phyloP scores from a whole-genome alignment of 2,888 invertebrate species.

The Patella depressa region DNA sequence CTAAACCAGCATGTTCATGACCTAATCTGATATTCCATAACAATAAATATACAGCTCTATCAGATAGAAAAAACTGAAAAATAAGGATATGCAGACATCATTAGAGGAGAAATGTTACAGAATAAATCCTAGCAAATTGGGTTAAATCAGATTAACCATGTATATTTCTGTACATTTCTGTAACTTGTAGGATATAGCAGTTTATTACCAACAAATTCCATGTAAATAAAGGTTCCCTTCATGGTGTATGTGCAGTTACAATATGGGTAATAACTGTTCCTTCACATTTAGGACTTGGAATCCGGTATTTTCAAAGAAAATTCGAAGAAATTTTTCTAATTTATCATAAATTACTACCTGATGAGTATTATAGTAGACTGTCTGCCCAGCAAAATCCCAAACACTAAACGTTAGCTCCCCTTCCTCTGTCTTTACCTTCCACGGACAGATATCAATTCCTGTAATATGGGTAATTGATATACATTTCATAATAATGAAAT shows the following conservation, averaged over 20 bases:
- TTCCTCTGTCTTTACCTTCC: conserved; percentile 54
- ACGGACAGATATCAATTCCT: conserved; percentile 68
- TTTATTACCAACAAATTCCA: no score
- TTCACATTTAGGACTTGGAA: no score
- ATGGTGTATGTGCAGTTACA: no score
- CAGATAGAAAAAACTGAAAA: conserved; percentile 67
- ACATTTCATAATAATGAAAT: no score
- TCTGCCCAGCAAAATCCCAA: conserved; percentile 71
- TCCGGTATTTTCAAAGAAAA: no score
- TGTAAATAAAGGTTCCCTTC: no score
- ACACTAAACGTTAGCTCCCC: conserved; percentile 64
- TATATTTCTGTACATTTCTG: no score
- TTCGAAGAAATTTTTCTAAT: no score
- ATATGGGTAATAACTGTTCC: no score
- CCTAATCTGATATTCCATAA: conserved; percentile 69
- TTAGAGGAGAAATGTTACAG: neutral
- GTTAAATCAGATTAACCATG: no score
- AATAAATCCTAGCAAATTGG: no score
- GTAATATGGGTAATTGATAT: neutral
- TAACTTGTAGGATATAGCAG: no score
- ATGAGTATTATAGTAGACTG: conserved; percentile 71
- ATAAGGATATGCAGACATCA: neutral
- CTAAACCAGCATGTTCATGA: conserved; percentile 68
- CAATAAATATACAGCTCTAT: conserved; percentile 67
- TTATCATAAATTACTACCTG: conserved; percentile 49